Conservation (phyloP, 2,113 vertebrate genomes). For the Pyxicephalus adspersus region DNA sequence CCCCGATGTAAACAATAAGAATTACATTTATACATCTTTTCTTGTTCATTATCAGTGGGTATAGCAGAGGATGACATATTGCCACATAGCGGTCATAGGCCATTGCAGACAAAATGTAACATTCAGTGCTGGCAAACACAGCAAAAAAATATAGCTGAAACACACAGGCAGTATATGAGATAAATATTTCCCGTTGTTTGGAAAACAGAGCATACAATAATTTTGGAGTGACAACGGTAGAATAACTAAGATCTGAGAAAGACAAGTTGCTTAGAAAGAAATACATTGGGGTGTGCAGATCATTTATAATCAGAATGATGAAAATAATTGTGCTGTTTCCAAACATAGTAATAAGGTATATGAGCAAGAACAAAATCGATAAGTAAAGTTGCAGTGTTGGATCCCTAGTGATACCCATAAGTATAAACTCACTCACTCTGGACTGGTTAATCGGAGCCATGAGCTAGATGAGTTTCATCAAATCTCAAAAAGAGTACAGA, state of each 20-base stretch:
- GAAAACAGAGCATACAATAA: slow-evolving; percentile 31
- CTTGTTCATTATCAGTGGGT: slow-evolving; percentile 35
- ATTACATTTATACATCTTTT: slow-evolving; percentile 11
- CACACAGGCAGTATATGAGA: slow-evolving; percentile 36
- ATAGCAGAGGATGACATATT: slow-evolving; percentile 49
- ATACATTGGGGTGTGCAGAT: slow-evolving; percentile 49
- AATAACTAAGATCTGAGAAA: slow-evolving; percentile 46
- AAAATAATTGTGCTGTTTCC: slow-evolving; percentile 31
- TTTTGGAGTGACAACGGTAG: slow-evolving; percentile 43
- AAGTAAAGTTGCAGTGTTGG: slow-evolving; percentile 1
- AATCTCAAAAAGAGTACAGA: background rate
- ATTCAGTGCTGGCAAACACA: slow-evolving; percentile 38
- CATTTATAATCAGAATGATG: background rate
- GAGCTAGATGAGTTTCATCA: background rate
- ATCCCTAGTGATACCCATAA: slow-evolving; percentile 33
- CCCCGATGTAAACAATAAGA: slow-evolving; percentile 31
- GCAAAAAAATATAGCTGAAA: slow-evolving; percentile 50
- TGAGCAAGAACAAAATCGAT: slow-evolving; percentile 28
- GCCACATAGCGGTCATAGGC: slow-evolving; percentile 49
- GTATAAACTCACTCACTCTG: slow-evolving; percentile 26
- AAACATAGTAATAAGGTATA: slow-evolving; percentile 32
- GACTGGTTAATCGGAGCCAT: slow-evolving; percentile 23
- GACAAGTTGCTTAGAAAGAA: slow-evolving; percentile 49
- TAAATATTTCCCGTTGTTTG: slow-evolving; percentile 2
- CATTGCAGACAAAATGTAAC: slow-evolving; percentile 47